These are phyloP conservation scores for Heliconius himera DNA, from an alignment of 1,140 invertebrate species.

Conservation along the genomic window DNA sequence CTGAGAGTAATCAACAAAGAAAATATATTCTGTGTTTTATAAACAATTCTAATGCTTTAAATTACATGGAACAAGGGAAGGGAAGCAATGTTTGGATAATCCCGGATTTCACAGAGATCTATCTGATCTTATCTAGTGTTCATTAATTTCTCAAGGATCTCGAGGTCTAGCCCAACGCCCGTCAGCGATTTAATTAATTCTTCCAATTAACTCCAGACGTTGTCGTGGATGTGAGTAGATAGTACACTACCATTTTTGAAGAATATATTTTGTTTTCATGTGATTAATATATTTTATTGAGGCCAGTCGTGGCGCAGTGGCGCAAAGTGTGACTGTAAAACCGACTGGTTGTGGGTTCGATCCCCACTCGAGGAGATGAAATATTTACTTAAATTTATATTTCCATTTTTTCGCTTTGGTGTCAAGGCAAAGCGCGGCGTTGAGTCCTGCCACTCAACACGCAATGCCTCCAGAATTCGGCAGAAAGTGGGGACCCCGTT, in stretches of 20 bases:
- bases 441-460: too few species aligned
- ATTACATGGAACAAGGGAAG: not conserved
- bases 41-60: too few species aligned
- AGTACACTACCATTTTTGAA: not conserved
- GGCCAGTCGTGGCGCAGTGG: too few species aligned
- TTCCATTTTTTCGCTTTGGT: too few species aligned
- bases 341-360: too few species aligned
- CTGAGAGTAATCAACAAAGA: not conserved
- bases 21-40: not conserved
- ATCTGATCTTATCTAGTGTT: conserved; percentile 17
- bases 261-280: not conserved
- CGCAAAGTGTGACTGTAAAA: too few species aligned
- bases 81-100: not conserved
- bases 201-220: conserved; percentile 31
- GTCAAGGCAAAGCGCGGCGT: too few species aligned
- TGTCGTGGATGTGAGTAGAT: conserved; percentile 16
- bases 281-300: not conserved
- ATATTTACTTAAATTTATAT: too few species aligned
- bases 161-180: conserved; percentile 17
- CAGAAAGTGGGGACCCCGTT: too few species aligned
- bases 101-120: not conserved
- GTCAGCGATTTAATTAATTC: conserved; percentile 31
- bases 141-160: conserved; percentile 31
- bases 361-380: too few species aligned
- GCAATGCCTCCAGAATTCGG: too few species aligned